Evolutionary conservation across 2,113 vertebrate genomes (phyloP).

Genomic region (Pycnonotus jocosus): DNA sequence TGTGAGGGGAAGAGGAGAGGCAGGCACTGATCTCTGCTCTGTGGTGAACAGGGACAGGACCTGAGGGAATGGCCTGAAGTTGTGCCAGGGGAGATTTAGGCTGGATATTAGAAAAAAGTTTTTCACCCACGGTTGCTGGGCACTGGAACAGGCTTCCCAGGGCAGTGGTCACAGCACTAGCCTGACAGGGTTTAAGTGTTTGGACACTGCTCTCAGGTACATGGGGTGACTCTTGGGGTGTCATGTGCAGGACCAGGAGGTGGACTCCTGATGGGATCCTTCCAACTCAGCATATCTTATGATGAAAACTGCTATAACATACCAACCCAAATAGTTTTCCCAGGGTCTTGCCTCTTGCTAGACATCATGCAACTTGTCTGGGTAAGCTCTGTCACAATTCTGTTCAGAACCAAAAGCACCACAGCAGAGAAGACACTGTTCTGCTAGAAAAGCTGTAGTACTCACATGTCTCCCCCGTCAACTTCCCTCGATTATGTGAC

Average conservation of each 20-base stretch:
- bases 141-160: background rate
- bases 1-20: background rate
- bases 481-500: fast-evolving
- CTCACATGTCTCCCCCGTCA: background rate
- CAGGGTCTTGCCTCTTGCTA: background rate
- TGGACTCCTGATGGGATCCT: background rate
- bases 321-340: background rate
- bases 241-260: background rate
- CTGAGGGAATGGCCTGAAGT: fast-evolving
- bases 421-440: background rate
- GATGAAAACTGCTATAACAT: background rate
- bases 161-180: background rate
- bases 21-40: background rate
- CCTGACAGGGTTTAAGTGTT: background rate
- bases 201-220: background rate
- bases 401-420: background rate
- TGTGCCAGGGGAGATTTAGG: background rate
- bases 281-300: background rate
- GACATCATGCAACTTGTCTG: background rate
- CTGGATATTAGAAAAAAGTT: background rate
- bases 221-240: background rate
- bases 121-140: fast-evolving
- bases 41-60: background rate
- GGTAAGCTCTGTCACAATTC: background rate
- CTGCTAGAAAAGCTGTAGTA: background rate